phyloP scores from a whole-genome alignment of 2,888 invertebrate genomes.

The Philaethria dido region DNA sequence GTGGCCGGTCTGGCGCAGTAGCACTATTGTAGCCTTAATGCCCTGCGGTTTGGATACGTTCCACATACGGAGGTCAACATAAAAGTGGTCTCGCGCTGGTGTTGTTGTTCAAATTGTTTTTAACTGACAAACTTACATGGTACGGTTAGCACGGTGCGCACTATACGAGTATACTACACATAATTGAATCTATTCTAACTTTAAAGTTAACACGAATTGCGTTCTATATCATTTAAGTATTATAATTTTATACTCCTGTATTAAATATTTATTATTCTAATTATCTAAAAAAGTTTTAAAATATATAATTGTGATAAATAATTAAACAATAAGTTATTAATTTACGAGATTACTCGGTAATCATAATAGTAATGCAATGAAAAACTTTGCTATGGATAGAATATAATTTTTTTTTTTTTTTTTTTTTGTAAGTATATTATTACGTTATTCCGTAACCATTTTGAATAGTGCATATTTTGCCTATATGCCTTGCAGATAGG shows the following conservation, averaged over 20 bases:
- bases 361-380: no score
- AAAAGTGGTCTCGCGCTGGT: slow-evolving; percentile 63
- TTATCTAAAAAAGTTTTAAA: no score
- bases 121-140: slow-evolving; percentile 63
- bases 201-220: no score
- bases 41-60: slow-evolving; percentile 73
- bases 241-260: neutral
- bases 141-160: slow-evolving; percentile 52
- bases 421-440: no score
- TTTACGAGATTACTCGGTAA: no score
- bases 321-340: no score
- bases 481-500: no score
- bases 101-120: slow-evolving; percentile 73
- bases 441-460: no score
- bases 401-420: no score
- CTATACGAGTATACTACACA: slow-evolving; percentile 36
- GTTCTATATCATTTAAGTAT: neutral
- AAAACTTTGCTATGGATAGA: no score
- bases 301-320: no score
- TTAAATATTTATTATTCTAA: neutral
- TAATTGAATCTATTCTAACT: slow-evolving; percentile 1
- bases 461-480: no score
- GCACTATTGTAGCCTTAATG: slow-evolving; percentile 72
- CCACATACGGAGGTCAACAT: slow-evolving; percentile 70
- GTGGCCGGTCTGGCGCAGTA: slow-evolving; percentile 56